Conservation (phyloP, 2,113 vertebrate species). For the Stercorarius parasiticus region DNA sequence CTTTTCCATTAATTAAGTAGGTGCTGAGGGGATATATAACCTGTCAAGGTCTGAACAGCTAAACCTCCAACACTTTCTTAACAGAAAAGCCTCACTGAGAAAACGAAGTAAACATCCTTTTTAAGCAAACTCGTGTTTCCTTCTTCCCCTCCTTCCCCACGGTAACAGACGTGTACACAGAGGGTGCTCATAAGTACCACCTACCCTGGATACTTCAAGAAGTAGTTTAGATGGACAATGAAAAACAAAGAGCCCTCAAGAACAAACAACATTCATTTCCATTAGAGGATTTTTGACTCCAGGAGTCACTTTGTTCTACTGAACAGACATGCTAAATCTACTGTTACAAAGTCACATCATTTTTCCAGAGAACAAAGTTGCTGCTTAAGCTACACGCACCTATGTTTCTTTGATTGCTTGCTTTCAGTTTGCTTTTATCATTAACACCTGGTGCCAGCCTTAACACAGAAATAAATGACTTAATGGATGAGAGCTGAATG, state of each 20-base stretch:
- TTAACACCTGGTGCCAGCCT: not conserved
- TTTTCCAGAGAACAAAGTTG: not conserved
- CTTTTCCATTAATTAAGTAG: not conserved
- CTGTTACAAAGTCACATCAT: not conserved
- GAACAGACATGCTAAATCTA: not conserved
- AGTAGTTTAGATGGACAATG: not conserved
- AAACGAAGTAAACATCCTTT: not conserved
- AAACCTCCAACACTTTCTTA: not conserved
- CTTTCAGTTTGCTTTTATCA: not conserved
- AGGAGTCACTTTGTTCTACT: not conserved
- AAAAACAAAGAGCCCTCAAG: not conserved
- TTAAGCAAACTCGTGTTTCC: not conserved
- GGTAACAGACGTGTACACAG: not conserved
- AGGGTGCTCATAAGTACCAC: not conserved
- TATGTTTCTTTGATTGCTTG: not conserved
- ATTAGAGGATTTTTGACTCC: not conserved
- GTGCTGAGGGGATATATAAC: not conserved
- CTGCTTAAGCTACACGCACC: not conserved
- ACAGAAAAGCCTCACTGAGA: not conserved
- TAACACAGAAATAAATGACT: not conserved
- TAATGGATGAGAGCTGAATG: not conserved
- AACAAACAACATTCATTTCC: not conserved
- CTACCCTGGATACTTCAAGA: not conserved
- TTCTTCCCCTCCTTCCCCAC: not conserved
- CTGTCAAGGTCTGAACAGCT: conserved; percentile 14